Evolutionary conservation across 2,888 invertebrate species (phyloP), one percentile per base, ranked within the genome.

Genomic region (Mycogona germanica): DNA sequence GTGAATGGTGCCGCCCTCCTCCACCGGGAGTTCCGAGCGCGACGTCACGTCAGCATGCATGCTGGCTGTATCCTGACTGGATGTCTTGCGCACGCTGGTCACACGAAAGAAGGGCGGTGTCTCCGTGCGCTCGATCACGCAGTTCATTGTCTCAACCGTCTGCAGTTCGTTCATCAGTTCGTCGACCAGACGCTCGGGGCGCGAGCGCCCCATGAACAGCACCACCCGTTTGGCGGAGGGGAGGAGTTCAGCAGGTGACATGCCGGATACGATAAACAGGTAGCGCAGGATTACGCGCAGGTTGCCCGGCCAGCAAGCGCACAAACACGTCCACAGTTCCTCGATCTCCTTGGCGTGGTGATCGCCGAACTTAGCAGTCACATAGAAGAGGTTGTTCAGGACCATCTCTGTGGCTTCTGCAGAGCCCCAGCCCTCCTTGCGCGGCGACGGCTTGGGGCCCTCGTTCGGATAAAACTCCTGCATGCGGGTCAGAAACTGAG

Each of bases 331-430:
- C 98, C 98, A 98, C 35, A 97, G 75, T 67, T 91, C 87, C 70
- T 96, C 96, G 49, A 95, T 84, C 70, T 96, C 96, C 64, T 88
- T 85, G 0, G 93, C 86, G 72, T 96, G 95, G 62, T 88, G 85
- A 71, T 95, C 92, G 6, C 93, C 91, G 73, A 88, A 88, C 82
- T 92, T 92, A 3, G 92, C 88, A 5, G 97, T 98, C 64, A 97
- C 87, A 72, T 96, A 97, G 72, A 98, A 91, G 21, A 98, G 81
- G 74, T 98, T 98, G 71, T 98, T 98, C 58, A 98, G 78, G 47
- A 98, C 92, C 92, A 98, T 95, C 74, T 98, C 97, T 0, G 97
- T 98, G n/a, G 97, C 97, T 72, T 97, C 96, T 0, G 88, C 88
- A 1, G 95, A 95, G 41, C 98, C 98, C 79, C 97, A 95, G 0